phyloP scores from a whole-genome alignment of 2,113 vertebrate genomes.

The Tilapia sparmanii region DNA sequence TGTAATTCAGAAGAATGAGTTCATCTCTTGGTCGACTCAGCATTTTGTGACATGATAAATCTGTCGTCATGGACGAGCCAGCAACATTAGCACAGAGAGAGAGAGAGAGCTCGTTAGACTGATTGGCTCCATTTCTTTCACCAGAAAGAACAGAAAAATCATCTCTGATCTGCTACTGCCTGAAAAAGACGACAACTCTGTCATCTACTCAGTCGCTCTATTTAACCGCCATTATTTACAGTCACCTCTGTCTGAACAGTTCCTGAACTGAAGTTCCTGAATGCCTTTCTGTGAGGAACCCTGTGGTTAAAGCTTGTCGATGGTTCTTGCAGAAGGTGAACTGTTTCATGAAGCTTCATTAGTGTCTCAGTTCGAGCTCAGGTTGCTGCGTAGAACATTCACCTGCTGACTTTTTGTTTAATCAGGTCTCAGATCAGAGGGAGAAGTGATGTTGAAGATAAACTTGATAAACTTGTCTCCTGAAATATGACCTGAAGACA shows the following conservation, averaged over 20 bases:
- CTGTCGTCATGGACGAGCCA: neutral
- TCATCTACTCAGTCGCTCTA: neutral
- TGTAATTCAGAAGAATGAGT: neutral
- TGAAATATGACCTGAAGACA: neutral
- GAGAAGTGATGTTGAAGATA: neutral
- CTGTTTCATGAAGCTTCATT: neutral
- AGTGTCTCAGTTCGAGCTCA: neutral
- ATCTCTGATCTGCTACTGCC: neutral
- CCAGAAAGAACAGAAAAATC: neutral
- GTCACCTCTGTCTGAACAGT: neutral
- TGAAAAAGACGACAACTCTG: neutral
- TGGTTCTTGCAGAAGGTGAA: neutral
- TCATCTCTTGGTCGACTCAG: neutral
- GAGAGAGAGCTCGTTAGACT: neutral
- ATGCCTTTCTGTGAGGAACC: neutral
- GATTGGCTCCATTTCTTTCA: neutral
- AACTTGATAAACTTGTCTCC: neutral
- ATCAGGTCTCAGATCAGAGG: neutral
- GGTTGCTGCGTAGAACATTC: neutral
- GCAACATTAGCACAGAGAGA: neutral
- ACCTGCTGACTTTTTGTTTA: neutral
- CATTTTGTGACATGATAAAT: neutral
- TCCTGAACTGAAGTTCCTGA: neutral
- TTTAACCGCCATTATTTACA: neutral
- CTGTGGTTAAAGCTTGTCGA: neutral